phyloP scores from a whole-genome alignment of 2,888 invertebrate species.

The Ochropleura plecta region DNA sequence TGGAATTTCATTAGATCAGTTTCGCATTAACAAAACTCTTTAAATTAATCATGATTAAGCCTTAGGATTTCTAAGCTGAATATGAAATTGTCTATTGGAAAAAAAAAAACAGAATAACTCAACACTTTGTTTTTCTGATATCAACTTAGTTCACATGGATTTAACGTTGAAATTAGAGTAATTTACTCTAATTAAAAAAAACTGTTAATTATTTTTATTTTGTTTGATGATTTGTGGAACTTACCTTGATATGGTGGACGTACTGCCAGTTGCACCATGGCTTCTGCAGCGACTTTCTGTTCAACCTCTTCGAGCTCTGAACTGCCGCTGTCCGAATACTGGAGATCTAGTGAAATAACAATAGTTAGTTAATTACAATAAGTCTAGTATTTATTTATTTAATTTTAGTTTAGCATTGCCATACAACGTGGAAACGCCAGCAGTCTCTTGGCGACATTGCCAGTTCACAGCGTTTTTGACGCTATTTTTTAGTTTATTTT shows the following conservation, averaged over 20 bases:
- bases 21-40: not conserved
- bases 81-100: not conserved
- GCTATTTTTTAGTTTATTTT: no score
- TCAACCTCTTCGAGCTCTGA: conserved; percentile 89
- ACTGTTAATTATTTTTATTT: not conserved
- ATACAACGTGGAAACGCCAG: no score
- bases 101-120: not conserved
- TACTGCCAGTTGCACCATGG: conserved; percentile 93
- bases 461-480: no score
- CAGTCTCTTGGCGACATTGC: no score
- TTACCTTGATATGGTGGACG: conserved; percentile 69
- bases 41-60: not conserved
- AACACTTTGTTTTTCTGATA: not conserved
- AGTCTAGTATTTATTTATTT: no score
- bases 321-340: conserved; percentile 89
- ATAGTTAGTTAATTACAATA: not conserved
- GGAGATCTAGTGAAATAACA: conserved; percentile 78
- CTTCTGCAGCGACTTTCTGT: conserved; percentile 93
- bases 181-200: no score
- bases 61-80: not conserved
- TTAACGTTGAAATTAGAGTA: not conserved
- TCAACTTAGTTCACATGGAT: not conserved
- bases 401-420: no score
- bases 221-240: not conserved
- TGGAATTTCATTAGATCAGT: not conserved